A percentile compares a stretch with the other conserved stretches of the same genome.
Evolutionary conservation across 2,113 vertebrate genomes (phyloP).

Genomic region (Entomyzon cyanotis): DNA sequence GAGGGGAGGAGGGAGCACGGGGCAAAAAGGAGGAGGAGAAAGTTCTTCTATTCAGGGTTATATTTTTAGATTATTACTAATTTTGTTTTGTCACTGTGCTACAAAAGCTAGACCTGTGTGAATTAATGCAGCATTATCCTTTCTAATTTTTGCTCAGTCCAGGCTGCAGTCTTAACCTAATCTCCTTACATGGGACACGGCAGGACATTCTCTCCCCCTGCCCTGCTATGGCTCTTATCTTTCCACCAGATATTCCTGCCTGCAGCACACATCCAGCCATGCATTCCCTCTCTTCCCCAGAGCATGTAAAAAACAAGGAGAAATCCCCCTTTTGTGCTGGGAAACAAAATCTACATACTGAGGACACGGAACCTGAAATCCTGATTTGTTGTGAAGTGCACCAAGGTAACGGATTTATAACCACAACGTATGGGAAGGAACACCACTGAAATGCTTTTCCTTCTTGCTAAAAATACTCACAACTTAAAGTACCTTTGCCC

Average conservation of each 20-base stretch:
- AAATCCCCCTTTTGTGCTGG: not conserved
- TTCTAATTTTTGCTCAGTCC: slow-evolving; percentile 42
- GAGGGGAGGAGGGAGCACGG: not conserved
- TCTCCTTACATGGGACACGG: not conserved
- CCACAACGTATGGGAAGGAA: not conserved
- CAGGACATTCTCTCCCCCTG: not conserved
- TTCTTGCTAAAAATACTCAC: not conserved
- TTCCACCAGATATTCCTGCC: not conserved
- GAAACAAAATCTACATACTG: not conserved
- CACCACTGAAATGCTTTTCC: not conserved
- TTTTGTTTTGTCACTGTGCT: slow-evolving; percentile 8
- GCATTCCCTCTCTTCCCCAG: not conserved
- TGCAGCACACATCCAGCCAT: not conserved
- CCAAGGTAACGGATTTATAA: not conserved
- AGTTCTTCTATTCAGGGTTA: slow-evolving; percentile 22
- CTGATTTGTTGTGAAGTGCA: not conserved
- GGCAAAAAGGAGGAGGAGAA: not conserved
- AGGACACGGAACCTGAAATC: not conserved
- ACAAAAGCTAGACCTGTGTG: not conserved
- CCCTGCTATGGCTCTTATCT: not conserved
- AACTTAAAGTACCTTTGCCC: not conserved
- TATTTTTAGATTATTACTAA: slow-evolving; percentile 16
- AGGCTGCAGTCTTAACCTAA: slow-evolving; percentile 17
- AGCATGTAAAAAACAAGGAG: not conserved
- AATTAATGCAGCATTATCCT: slow-evolving; percentile 29